A percentile compares a stretch with the other conserved stretches of the same genome.
phyloP scores from a whole-genome alignment of 2,888 invertebrate genomes.

The Flexamia atlantica region DNA sequence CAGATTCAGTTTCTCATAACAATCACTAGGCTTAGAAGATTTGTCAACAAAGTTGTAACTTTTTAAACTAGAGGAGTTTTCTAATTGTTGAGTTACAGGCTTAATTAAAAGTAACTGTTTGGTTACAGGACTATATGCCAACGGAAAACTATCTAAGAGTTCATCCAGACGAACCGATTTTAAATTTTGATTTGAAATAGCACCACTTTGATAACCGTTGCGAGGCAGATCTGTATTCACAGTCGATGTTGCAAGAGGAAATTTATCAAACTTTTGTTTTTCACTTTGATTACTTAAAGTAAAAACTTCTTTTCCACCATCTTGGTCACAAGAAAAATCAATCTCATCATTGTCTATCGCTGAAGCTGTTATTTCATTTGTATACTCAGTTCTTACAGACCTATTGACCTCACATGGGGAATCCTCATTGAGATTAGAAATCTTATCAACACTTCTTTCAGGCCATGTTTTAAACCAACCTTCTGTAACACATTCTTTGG shows the following conservation, averaged over 20 bases:
- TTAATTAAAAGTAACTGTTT: constrained; percentile 80
- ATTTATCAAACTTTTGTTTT: not conserved
- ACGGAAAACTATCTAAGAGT: constrained; percentile 84
- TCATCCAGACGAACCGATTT: constrained; percentile 79
- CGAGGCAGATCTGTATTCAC: not conserved
- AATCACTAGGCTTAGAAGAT: constrained; percentile 77
- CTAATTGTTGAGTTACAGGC: constrained; percentile 27
- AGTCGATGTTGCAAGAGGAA: not conserved
- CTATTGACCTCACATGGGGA: not conserved
- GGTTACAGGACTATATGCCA: constrained; percentile 86
- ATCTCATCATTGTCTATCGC: not conserved
- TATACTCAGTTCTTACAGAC: not conserved
- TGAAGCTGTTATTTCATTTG: not conserved
- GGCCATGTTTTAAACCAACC: constrained; percentile 77
- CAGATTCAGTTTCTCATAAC: constrained; percentile 76
- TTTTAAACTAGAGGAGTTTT: constrained; percentile 75
- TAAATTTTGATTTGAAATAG: not conserved
- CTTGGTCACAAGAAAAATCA: not conserved
- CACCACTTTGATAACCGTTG: constrained; percentile 3
- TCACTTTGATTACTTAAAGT: not conserved
- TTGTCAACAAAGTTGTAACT: constrained; percentile 78
- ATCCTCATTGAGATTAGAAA: constrained; percentile 71
- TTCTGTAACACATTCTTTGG: constrained; percentile 68
- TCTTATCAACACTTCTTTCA: constrained; percentile 74
- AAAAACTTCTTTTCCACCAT: not conserved